A percentile compares a stretch with the other conserved stretches of the same genome.
Conservation (phyloP, 2,797 vertebrate species). For the Squalus acanthias region DNA sequence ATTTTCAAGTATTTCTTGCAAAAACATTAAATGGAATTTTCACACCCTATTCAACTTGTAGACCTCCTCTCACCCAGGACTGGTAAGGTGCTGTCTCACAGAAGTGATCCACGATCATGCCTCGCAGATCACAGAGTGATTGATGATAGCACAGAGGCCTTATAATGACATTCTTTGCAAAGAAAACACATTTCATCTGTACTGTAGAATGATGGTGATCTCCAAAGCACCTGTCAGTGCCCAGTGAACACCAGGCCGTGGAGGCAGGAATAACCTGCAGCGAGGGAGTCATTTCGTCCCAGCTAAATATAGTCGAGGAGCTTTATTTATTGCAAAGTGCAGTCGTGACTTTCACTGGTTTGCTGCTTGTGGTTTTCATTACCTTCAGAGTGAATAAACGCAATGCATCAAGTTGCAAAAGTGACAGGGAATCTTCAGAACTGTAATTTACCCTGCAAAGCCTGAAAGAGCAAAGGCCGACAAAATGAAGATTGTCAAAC, state of each 20-base stretch:
- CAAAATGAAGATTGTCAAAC: constrained; percentile 59
- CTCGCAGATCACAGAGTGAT: constrained; percentile 51
- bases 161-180: constrained; percentile 53
- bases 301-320: constrained; percentile 48
- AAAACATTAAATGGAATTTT: not conserved
- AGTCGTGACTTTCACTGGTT: constrained; percentile 40
- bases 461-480: constrained; percentile 72
- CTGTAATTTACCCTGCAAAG: constrained; percentile 74
- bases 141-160: constrained; percentile 48
- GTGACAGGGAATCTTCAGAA: constrained; percentile 78
- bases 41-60: constrained; percentile 36
- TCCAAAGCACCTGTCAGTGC: constrained; percentile 46
- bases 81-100: constrained; percentile 44
- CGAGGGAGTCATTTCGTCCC: constrained; percentile 46
- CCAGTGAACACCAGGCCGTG: constrained; percentile 41
- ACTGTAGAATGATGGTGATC: constrained; percentile 52
- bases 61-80: constrained; percentile 43
- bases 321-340: constrained; percentile 47
- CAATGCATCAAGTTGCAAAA: constrained; percentile 73
- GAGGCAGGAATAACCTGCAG: constrained; percentile 41
- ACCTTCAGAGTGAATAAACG: constrained; percentile 43
- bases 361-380: constrained; percentile 41
- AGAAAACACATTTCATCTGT: constrained; percentile 55
- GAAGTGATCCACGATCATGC: constrained; percentile 50
- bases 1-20: not conserved